Evolutionary conservation across 2,113 vertebrate genomes (phyloP).

Genomic region (Microtus pennsylvanicus): DNA sequence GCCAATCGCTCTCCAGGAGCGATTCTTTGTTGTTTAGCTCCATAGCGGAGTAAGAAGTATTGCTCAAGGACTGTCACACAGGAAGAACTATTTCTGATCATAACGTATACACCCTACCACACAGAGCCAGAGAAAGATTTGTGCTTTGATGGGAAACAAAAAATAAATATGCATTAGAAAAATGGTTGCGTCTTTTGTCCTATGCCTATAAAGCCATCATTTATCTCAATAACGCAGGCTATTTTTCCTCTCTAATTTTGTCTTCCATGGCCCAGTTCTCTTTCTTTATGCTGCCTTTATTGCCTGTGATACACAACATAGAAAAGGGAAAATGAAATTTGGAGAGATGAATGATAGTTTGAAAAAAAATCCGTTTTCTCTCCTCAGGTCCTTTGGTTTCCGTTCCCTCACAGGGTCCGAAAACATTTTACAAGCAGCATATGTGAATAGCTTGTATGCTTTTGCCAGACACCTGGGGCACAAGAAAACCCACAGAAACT

Average conservation of each 20-base stretch:
- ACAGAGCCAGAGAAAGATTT: slow-evolving; percentile 28
- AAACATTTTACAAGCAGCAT: not conserved
- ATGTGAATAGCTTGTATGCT: not conserved
- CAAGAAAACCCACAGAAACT: not conserved
- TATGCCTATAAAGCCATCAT: slow-evolving; percentile 13
- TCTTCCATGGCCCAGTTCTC: not conserved
- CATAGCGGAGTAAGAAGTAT: not conserved
- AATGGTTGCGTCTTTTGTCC: slow-evolving; percentile 6
- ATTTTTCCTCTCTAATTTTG: slow-evolving; percentile 46
- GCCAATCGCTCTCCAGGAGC: not conserved
- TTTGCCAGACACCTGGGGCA: not conserved
- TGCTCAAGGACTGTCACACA: not conserved
- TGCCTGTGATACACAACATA: not conserved
- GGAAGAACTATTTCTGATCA: slow-evolving; percentile 27
- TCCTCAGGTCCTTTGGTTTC: slow-evolving; percentile 7
- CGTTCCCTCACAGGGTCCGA: not conserved
- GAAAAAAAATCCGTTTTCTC: slow-evolving; percentile 17
- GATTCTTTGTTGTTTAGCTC: not conserved
- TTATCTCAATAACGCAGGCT: slow-evolving; percentile 39
- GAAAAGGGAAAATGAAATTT: slow-evolving; percentile 53
- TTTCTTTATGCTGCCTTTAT: slow-evolving; percentile 49
- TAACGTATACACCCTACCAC: not conserved
- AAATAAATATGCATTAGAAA: slow-evolving; percentile 66
- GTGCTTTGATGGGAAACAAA: slow-evolving; percentile 59
- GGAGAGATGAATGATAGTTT: slow-evolving; percentile 42